Conservation (phyloP, 2,888 invertebrate species). For the Stratiomys singularior region DNA sequence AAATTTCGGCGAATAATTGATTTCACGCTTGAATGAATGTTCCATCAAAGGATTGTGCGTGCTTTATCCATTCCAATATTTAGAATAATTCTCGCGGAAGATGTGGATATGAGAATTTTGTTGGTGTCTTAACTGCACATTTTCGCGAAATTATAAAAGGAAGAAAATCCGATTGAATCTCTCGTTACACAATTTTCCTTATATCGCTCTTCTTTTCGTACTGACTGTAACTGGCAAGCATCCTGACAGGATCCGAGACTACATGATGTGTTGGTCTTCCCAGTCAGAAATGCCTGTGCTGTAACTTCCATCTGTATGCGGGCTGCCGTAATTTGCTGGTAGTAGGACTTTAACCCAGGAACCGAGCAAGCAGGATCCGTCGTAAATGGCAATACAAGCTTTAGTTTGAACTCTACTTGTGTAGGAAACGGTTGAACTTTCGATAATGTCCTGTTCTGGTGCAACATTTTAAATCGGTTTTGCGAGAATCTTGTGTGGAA, state of each 20-base stretch:
- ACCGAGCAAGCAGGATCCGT: neutral
- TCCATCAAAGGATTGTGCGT: too few species aligned
- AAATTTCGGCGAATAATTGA: too few species aligned
- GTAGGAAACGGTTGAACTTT: constrained; percentile 41
- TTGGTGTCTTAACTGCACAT: too few species aligned
- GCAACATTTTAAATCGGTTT: neutral
- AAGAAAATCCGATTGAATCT: too few species aligned
- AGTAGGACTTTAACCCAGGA: constrained; percentile 21
- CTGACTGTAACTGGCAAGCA: neutral
- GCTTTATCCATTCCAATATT: too few species aligned
- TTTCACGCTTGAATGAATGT: too few species aligned
- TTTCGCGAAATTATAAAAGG: too few species aligned
- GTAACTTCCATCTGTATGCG: constrained; percentile 10
- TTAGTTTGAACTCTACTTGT: constrained; percentile 38
- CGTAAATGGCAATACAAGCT: neutral
- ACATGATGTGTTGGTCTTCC: neutral
- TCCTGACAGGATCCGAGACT: neutral
- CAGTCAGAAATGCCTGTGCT: neutral
- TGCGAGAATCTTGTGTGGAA: neutral
- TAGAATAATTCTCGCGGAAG: too few species aligned
- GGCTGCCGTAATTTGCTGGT: constrained; percentile 14
- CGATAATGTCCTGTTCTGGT: neutral
- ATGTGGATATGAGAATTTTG: too few species aligned
- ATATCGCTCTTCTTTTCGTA: neutral
- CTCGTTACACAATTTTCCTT: too few species aligned